A percentile compares a stretch with the other conserved stretches of the same genome.
Conservation (phyloP, 92 coral and sea anemone genomes). For the Zoanthus solanderi region DNA sequence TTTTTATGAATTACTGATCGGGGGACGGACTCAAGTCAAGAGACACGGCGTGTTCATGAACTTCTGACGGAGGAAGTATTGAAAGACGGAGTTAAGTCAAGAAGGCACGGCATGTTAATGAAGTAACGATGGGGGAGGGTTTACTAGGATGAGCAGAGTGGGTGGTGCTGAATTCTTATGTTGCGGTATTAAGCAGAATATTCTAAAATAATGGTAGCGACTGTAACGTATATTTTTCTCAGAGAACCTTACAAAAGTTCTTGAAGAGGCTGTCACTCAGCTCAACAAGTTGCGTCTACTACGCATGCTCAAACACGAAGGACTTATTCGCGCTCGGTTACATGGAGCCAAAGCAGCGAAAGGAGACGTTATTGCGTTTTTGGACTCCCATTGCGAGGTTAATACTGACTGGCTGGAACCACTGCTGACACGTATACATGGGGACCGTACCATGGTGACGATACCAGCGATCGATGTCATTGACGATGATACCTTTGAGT, state of each 20-base stretch:
- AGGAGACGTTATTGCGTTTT: constrained; percentile 80
- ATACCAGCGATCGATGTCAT: constrained; percentile 86
- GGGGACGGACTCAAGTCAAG: too few species aligned
- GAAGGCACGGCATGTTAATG: too few species aligned
- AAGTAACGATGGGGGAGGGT: too few species aligned
- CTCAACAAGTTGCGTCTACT: constrained; percentile 76
- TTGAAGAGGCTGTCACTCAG: constrained; percentile 71
- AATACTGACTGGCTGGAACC: constrained; percentile 87
- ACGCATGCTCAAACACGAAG: constrained; percentile 77
- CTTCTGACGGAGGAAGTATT: too few species aligned
- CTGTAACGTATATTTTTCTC: not conserved
- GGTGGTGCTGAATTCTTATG: too few species aligned
- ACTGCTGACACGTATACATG: constrained; percentile 74
- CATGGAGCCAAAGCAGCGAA: constrained; percentile 83
- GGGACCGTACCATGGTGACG: constrained; percentile 75
- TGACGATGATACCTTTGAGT: constrained; percentile 74
- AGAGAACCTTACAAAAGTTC: constrained; percentile 10
- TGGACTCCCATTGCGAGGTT: constrained; percentile 91
- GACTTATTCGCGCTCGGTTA: constrained; percentile 85
- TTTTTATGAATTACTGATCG: too few species aligned
- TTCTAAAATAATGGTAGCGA: too few species aligned
- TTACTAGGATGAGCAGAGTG: too few species aligned
- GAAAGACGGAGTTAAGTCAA: too few species aligned
- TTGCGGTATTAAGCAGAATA: too few species aligned
- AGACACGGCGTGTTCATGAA: too few species aligned